Evolutionary conservation across 2,113 vertebrate species (phyloP).

Genomic region (Scophthalmus maximus): DNA sequence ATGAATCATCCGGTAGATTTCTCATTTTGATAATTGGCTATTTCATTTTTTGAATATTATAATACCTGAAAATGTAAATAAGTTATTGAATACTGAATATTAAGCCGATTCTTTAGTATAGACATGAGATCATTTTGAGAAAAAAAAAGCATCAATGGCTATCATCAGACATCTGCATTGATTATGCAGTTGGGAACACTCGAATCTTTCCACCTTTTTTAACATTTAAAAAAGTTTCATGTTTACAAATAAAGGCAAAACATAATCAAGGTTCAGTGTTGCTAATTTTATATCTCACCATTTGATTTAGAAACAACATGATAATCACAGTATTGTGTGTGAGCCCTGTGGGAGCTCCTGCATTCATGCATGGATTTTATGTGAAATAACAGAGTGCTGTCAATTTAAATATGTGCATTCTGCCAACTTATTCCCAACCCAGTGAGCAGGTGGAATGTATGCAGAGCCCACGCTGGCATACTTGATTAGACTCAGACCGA

Average conservation of each 20-base stretch:
- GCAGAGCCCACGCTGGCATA: conserved; percentile 15
- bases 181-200: conserved; percentile 18
- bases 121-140: conserved; percentile 15
- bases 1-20: conserved; percentile 34
- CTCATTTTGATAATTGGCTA: conserved; percentile 47
- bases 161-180: too few species aligned
- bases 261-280: neutral
- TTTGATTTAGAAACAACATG: conserved; percentile 20
- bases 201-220: conserved; percentile 1
- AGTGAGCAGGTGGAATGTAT: conserved; percentile 16
- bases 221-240: neutral
- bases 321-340: conserved; percentile 19
- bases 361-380: conserved; percentile 36
- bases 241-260: neutral
- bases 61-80: conserved; percentile 1
- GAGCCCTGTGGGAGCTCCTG: neutral
- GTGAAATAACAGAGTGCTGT: conserved; percentile 22
- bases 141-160: too few species aligned
- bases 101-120: neutral
- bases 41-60: conserved; percentile 24
- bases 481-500: conserved; percentile 15
- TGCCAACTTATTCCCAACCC: conserved; percentile 18
- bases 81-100: conserved; percentile 34
- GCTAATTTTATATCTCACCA: conserved; percentile 2
- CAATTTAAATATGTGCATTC: conserved; percentile 34